Evolutionary conservation across 2,888 invertebrate genomes (phyloP), one percentile per base, ranked within the genome.

Genomic region (Biston stratarius): DNA sequence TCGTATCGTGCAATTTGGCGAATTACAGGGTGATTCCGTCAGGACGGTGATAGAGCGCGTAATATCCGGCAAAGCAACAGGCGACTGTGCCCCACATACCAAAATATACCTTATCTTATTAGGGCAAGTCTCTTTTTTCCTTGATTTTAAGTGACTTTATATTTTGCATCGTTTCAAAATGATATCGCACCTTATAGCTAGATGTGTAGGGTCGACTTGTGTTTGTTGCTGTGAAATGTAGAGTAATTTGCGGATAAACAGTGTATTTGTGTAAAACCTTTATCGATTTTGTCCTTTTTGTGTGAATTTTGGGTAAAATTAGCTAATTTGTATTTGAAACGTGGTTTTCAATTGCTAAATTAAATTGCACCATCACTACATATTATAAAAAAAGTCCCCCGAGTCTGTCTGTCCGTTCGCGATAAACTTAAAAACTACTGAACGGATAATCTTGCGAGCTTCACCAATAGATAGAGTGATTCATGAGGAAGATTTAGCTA

Each of bases 21-120:
- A 88, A 88, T 91, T 90, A 91, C 90, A 88, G 86, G 86, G 89
- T 87, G 84, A 89, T 90, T 88, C 88, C 87, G 83, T 76, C 80
- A 85, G 86, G 85, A 86, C 83, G 79, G 79, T 81, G 87, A 88
- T 89, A 87, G 86, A 89, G 80, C 81, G 84, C 77, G 88, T 84
- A 88, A 90, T 92, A 90, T 93, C 93, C 92, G 92, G 84, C 69
- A 69, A 63, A 78, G 91, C 92, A 92, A 92, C 92, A 92, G 91
- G 92, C 91, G 42, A 59, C 33, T 12, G 15, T 33, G 38, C 55
- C 9, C 10, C 5, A 47, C 69, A 73, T 6, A 10, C 7, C 6
- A 61, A 58, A 61, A 47, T 52, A 42, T 1, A 64, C 60, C 63
- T 47, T 63, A 64, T 33, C 7, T 7, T 1, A 9, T 3, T 6